Evolutionary conservation across 1,140 invertebrate genomes (phyloP).

Genomic region (Danaus melanippus): DNA sequence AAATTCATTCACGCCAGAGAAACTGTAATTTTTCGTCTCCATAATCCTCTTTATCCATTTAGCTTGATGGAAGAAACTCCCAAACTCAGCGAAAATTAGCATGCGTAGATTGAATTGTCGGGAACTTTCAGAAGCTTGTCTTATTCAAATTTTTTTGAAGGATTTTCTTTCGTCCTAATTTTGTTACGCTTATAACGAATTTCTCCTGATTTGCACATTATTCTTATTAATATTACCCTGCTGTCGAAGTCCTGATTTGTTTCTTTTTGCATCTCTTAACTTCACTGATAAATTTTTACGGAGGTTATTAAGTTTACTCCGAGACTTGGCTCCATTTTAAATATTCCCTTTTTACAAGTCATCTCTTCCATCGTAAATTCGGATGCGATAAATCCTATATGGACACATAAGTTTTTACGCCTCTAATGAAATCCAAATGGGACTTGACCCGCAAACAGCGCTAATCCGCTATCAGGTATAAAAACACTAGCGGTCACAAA

Average conservation of each 20-base stretch:
- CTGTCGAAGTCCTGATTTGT: too few species aligned
- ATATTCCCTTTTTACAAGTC: too few species aligned
- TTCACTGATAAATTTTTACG: too few species aligned
- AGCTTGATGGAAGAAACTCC: constrained; percentile 19
- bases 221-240: too few species aligned
- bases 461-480: constrained; percentile 40
- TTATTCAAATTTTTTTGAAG: constrained; percentile 25
- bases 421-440: constrained; percentile 18
- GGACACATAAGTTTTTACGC: constrained; percentile 15
- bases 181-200: constrained; percentile 9
- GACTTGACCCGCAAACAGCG: constrained; percentile 31
- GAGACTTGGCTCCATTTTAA: too few species aligned
- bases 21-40: constrained; percentile 11
- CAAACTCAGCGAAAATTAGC: constrained; percentile 27
- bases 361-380: too few species aligned
- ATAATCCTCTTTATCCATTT: constrained; percentile 21
- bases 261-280: too few species aligned
- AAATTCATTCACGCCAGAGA: constrained; percentile 5
- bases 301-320: too few species aligned
- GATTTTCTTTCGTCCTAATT: constrained; percentile 20
- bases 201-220: too few species aligned
- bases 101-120: constrained; percentile 39
- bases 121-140: constrained; percentile 27
- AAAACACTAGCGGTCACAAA: constrained; percentile 33
- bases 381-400: not conserved